A percentile compares a stretch with the other conserved stretches of the same genome.
Conservation (phyloP, 2,113 vertebrate species). For the Triplophysa rosa region DNA sequence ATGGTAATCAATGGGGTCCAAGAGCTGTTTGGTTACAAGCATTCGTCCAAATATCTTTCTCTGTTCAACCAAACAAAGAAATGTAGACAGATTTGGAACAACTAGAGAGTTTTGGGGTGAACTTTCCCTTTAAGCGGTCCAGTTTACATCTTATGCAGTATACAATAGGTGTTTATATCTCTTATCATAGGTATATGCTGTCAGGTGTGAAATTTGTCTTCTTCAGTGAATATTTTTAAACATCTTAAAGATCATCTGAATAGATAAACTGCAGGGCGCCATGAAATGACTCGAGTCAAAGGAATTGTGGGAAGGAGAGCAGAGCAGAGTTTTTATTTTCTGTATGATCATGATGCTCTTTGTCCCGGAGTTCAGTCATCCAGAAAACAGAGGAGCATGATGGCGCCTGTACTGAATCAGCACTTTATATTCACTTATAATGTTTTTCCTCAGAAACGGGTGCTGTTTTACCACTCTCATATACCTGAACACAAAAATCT, state of each 20-base stretch:
- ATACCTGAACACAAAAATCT: conserved; percentile 57
- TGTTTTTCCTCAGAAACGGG: conserved; percentile 3
- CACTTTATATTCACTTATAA: conserved; percentile 6
- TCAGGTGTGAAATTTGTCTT: neutral
- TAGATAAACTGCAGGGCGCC: neutral
- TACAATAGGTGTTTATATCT: neutral
- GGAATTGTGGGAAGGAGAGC: conserved; percentile 10
- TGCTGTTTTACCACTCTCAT: neutral
- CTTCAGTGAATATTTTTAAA: neutral
- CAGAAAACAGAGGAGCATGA: neutral
- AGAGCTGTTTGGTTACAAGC: too few species aligned
- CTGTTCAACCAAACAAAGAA: too few species aligned
- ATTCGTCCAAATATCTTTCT: too few species aligned
- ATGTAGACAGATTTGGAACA: too few species aligned
- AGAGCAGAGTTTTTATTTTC: neutral
- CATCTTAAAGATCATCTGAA: neutral
- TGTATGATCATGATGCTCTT: neutral
- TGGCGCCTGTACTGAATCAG: conserved; percentile 2
- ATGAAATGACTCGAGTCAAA: conserved; percentile 1
- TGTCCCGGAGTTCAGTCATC: conserved; percentile 19
- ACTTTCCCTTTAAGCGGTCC: too few species aligned
- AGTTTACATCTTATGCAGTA: too few species aligned
- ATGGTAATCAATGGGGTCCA: too few species aligned
- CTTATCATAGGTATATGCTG: neutral
- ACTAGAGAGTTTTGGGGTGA: too few species aligned